phyloP scores from a whole-genome alignment of 2,113 vertebrate genomes.

The Antechinus stuartii region DNA sequence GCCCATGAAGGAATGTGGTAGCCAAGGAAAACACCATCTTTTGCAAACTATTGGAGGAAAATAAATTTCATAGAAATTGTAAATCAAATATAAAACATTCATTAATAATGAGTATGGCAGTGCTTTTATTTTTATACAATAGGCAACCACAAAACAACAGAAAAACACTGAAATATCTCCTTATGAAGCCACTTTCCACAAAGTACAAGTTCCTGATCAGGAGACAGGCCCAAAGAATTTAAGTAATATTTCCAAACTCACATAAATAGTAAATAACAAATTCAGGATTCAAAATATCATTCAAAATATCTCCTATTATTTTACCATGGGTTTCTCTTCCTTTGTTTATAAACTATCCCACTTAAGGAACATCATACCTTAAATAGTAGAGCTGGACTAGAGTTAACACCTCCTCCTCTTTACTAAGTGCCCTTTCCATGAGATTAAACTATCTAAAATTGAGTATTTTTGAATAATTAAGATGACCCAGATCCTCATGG shows the following conservation, averaged over 20 bases:
- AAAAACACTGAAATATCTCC: neutral
- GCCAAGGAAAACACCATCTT: neutral
- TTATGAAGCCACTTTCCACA: neutral
- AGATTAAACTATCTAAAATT: neutral
- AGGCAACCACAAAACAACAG: neutral
- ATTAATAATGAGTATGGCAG: neutral
- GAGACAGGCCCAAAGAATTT: neutral
- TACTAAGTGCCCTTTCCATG: neutral
- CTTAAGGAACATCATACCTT: neutral
- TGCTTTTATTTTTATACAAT: neutral
- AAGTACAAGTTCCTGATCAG: neutral
- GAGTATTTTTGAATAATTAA: neutral
- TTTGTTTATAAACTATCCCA: neutral
- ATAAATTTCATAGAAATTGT: neutral
- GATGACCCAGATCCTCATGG: neutral
- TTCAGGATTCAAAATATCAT: neutral
- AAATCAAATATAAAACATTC: neutral
- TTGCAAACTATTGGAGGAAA: neutral
- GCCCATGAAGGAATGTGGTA: neutral
- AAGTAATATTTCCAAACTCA: neutral
- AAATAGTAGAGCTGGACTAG: neutral
- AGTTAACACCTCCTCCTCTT: neutral
- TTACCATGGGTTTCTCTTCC: neutral
- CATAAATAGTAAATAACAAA: neutral
- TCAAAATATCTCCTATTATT: neutral